Evolutionary conservation across 2,113 vertebrate genomes (phyloP), one percentile per base, ranked within the genome.

Genomic region (Struthio camelus): DNA sequence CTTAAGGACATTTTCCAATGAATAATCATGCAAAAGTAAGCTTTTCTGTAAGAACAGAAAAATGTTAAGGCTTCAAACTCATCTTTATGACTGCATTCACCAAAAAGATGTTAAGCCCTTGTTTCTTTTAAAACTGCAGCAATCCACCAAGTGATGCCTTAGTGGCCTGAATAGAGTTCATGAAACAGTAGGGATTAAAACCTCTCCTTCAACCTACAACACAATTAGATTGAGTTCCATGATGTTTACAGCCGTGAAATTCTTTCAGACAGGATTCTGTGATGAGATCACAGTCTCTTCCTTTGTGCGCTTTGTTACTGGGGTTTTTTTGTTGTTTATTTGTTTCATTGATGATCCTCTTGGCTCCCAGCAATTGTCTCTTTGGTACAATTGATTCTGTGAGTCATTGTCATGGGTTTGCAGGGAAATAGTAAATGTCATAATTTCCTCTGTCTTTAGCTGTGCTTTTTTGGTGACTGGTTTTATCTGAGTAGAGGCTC

Each of bases 391-490:
- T 94, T 95, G 75, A 87, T 91, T 94, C 86, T 91, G 80, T 96
- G 96, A 96, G 93, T 96, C 97, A 94, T 66, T 89, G 94, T 96
- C 96, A 96, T 92, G 93, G 71, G 94, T 94, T 95, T 78, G 48
- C 58, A 62, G 84, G 62, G 53, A 91, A 93, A 91, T 51, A 71
- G 38, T 80, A 79, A 78, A 77, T 73, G 58, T 87, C 64, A 85
- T 36, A 15, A 85, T 97, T 92, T 91, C 46, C 23, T 91, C 56
- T 71, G 46, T 50, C 83, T 86, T 70, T 73, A 85, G 77, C 36
- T 87, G 24, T 69, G 24, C 36, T 91, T 95, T 94, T 71, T 91
- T 82, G 12, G 76, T 46, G 54, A 64, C 66, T 64, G 65, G 4
- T 79, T 92, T 92, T 2, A 1, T 90, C 34, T 30, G 56, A 69